Evolutionary conservation across 2,888 invertebrate genomes (phyloP).

Genomic region (Tryphoninae sp.): DNA sequence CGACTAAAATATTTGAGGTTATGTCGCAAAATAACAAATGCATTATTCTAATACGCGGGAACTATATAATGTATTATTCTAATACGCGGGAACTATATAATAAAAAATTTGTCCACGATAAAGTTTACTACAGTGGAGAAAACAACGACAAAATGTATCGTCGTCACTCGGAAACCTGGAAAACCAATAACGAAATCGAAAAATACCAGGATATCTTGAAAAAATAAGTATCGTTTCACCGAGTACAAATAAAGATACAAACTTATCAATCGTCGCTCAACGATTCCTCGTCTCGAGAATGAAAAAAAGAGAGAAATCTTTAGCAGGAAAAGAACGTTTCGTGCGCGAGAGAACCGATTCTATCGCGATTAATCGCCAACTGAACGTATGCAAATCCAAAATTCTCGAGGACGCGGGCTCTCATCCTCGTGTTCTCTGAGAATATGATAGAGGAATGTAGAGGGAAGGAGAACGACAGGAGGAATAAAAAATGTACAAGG

Average conservation of each 20-base stretch:
- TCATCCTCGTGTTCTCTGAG: slow-evolving; percentile 22
- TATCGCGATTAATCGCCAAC: slow-evolving; percentile 76
- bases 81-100: too few relatives aligned
- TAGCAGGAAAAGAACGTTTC: slow-evolving; percentile 15
- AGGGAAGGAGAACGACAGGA: slow-evolving; percentile 38
- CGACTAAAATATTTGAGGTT: too few relatives aligned
- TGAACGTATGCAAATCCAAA: slow-evolving; percentile 76
- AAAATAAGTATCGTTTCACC: not conserved
- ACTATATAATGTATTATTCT: too few relatives aligned
- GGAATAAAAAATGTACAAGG: slow-evolving; percentile 46
- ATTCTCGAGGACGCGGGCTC: slow-evolving; percentile 19
- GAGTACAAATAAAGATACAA: not conserved
- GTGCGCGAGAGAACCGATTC: slow-evolving; percentile 63
- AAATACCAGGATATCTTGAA: not conserved
- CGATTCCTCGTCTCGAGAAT: not conserved
- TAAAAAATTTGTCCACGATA: too few relatives aligned
- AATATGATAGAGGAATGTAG: slow-evolving; percentile 9
- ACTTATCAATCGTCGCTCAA: not conserved
- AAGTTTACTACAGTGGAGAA: too few relatives aligned
- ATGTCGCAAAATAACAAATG: too few relatives aligned
- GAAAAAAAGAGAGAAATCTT: slow-evolving; percentile 49
- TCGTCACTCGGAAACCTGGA: too few relatives aligned
- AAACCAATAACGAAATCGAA: not conserved
- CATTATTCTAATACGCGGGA: too few relatives aligned
- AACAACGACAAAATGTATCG: too few relatives aligned